Evolutionary conservation across 2,797 vertebrate genomes (phyloP), one percentile per base, ranked within the genome.

Genomic region (Eupleurogrammus muticus): DNA sequence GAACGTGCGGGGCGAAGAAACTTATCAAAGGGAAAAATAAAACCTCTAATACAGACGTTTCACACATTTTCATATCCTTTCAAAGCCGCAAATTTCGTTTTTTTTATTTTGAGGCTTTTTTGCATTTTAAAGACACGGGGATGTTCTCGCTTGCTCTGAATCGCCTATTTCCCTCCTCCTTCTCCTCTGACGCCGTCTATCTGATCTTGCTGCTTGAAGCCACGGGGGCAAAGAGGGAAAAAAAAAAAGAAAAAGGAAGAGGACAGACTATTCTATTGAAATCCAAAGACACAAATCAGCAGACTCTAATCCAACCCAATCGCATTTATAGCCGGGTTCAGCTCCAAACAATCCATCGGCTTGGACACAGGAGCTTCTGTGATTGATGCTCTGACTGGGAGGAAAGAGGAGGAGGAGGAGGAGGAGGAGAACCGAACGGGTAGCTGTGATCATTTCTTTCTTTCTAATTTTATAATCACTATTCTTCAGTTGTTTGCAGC

Each of bases 121-220:
- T 73, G 66, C 51, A 34, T 70, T 77, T 75, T 79, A 75, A 84
- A 71, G 75, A 84, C 63, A 58, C 28, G 1, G 12, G 52, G 57
- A 76, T 21, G 68, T 64, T 78, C 74, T 62, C 32, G 24, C 34
- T 38, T 10, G 44, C 51, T 76, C 47, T 72, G 62, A 66, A 17
- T 82, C 60, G 70, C 56, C 63, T 81, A 59, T 84, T 84, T 75
- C 53, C 16, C 6, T 40, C 32, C 61, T 62, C 38, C 51, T 44
- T 78, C 73, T 80, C 47, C 66, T 72, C 65, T 51, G 70, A 72
- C 50, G 66, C 54, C 73, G 75, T 79, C 80, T 66, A 78, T 86
- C 84, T 85, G 83, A 87, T 90, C 86, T 87, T 82, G 77, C 80
- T 77, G 79, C 81, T 73, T 74, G 81, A 80, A 86, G 75, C 66